These are phyloP conservation scores for Agrilus mali DNA, from an alignment of 2,888 invertebrate genomes.

Conservation along the genomic window DNA sequence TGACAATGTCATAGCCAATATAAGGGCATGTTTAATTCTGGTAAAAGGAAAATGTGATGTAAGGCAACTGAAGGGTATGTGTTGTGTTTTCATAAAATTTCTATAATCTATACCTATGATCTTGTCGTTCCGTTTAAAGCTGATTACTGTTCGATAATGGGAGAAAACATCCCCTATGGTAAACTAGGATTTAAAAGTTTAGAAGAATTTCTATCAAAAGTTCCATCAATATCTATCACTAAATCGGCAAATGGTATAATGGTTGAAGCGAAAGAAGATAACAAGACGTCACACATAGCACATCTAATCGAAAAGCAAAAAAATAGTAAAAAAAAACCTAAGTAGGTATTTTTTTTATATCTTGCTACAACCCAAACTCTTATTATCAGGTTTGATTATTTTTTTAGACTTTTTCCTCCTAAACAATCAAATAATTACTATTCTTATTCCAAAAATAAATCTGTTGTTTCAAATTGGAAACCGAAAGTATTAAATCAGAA, in stretches of 20 bases:
- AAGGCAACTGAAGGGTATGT: slow-evolving; percentile 22
- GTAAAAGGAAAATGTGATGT: slow-evolving; percentile 21
- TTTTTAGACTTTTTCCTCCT: neutral
- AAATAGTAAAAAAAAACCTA: slow-evolving; percentile 11
- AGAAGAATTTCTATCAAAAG: slow-evolving; percentile 45
- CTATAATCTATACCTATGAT: neutral
- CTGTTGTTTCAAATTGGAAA: slow-evolving; percentile 16
- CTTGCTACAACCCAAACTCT: too few relatives aligned
- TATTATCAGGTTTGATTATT: neutral
- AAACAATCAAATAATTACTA: neutral
- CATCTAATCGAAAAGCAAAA: slow-evolving; percentile 32
- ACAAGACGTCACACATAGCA: slow-evolving; percentile 47
- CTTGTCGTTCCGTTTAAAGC: slow-evolving; percentile 28
- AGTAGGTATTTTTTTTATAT: slow-evolving; percentile 5
- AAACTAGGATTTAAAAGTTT: slow-evolving; percentile 45
- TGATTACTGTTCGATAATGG: slow-evolving; percentile 52
- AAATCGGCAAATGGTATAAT: slow-evolving; percentile 42
- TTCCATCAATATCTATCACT: slow-evolving; percentile 33
- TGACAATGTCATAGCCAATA: slow-evolving; percentile 17
- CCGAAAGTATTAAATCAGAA: slow-evolving; percentile 16
- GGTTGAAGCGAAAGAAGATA: slow-evolving; percentile 44
- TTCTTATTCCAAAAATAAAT: neutral
- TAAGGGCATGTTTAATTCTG: slow-evolving; percentile 22
- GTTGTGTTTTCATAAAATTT: neutral
- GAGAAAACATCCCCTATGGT: slow-evolving; percentile 48